Evolutionary conservation across 2,113 vertebrate species (phyloP).

Genomic region (Psilopsiagon aurifrons): DNA sequence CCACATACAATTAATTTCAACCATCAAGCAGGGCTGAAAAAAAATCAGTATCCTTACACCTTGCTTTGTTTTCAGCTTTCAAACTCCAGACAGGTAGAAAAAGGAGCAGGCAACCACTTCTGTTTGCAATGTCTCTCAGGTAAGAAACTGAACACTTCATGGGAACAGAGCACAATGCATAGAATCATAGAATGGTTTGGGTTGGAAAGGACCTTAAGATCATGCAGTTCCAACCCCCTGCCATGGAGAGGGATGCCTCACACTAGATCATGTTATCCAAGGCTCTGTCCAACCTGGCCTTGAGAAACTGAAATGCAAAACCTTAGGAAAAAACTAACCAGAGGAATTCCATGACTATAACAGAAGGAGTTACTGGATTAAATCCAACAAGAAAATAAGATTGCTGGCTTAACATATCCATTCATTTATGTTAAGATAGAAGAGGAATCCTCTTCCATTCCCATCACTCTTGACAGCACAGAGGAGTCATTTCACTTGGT

Average conservation of each 20-base stretch:
- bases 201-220: no score
- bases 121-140: neutral
- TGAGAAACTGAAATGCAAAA: neutral
- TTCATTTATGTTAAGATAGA: neutral
- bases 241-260: no score
- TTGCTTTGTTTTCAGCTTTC: neutral
- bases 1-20: neutral
- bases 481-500: neutral
- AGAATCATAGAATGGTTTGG: no score
- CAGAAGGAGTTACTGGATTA: slow-evolving; percentile 29
- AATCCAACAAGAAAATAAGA: slow-evolving; percentile 4
- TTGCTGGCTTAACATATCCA: neutral
- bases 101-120: neutral
- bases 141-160: neutral
- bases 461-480: neutral
- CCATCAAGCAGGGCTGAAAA: neutral
- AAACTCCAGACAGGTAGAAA: neutral
- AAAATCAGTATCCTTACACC: neutral
- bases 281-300: no score
- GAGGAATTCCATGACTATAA: neutral
- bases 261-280: no score
- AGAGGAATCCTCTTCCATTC: neutral
- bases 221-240: no score
- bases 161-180: neutral
- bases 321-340: neutral